Conservation (phyloP, 37 sponge, comb jelly and placozoan species). For the Geodia barretti region DNA sequence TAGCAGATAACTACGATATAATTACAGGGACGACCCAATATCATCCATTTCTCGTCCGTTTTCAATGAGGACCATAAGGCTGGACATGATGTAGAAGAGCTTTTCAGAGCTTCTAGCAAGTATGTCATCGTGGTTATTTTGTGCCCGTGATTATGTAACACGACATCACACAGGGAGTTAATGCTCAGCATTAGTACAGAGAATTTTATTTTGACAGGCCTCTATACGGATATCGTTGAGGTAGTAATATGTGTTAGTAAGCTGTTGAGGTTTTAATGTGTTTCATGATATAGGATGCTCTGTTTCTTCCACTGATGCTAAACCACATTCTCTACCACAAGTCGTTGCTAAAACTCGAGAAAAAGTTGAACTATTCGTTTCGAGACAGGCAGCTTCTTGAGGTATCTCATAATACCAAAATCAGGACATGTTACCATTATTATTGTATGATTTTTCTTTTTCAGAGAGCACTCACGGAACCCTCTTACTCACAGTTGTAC, state of each 20-base stretch:
- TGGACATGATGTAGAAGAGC: neutral
- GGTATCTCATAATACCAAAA: conserved; percentile 8
- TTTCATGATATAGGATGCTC: conserved; percentile 29
- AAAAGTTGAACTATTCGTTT: conserved; percentile 53
- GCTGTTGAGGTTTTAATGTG: neutral
- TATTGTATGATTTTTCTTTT: neutral
- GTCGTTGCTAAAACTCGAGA: conserved; percentile 49
- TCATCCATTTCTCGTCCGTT: neutral
- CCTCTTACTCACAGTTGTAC: conserved; percentile 28
- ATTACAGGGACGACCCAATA: neutral
- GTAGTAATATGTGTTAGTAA: conserved; percentile 6
- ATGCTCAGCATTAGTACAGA: conserved; percentile 6
- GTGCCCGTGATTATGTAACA: conserved; percentile 3
- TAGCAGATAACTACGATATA: neutral
- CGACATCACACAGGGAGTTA: conserved; percentile 22
- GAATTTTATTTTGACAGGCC: conserved; percentile 46
- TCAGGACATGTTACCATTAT: neutral
- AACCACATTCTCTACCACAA: conserved; percentile 60
- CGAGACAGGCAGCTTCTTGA: conserved; percentile 43
- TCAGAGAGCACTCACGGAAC: conserved; percentile 68
- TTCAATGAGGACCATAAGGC: neutral
- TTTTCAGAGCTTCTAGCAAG: neutral
- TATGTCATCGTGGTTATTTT: neutral
- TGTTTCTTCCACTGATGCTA: conserved; percentile 37
- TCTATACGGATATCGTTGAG: conserved; percentile 59